Conservation (phyloP, 1,140 invertebrate species). For the Penaeus indicus region DNA sequence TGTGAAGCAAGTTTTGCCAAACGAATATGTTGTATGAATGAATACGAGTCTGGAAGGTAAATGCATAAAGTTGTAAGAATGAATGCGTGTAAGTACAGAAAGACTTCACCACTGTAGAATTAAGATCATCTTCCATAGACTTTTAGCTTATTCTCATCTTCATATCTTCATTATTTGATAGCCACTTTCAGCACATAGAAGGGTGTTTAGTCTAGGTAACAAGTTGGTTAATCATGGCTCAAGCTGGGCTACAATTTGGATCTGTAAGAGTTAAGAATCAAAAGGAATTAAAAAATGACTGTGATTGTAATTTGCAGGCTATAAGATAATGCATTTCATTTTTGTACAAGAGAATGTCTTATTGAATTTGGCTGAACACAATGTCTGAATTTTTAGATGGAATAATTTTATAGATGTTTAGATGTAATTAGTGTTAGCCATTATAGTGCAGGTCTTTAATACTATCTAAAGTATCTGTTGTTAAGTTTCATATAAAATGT, state of each 20-base stretch:
- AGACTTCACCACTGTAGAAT: slow-evolving; percentile 59
- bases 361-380: too few relatives aligned
- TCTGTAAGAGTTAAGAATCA: slow-evolving; percentile 45
- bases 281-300: slow-evolving; percentile 28
- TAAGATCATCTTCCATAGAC: slow-evolving; percentile 61
- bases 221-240: slow-evolving; percentile 54
- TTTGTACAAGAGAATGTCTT: too few relatives aligned
- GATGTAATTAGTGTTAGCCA: too few relatives aligned
- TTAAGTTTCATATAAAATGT: too few relatives aligned
- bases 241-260: slow-evolving; percentile 45
- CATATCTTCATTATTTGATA: slow-evolving; percentile 60
- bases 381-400: too few relatives aligned
- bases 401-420: too few relatives aligned
- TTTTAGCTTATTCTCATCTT: slow-evolving; percentile 62
- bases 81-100: slow-evolving; percentile 62
- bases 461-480: too few relatives aligned
- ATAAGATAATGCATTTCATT: too few relatives aligned
- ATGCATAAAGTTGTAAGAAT: slow-evolving; percentile 56
- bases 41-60: not conserved
- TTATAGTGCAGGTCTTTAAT: too few relatives aligned
- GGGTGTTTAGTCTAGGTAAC: slow-evolving; percentile 45
- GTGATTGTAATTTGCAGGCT: not conserved
- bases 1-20: slow-evolving; percentile 58
- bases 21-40: too few relatives aligned
- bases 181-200: slow-evolving; percentile 63